phyloP scores from a whole-genome alignment of 2,797 vertebrate species.

The Poeciliopsis gracilis region DNA sequence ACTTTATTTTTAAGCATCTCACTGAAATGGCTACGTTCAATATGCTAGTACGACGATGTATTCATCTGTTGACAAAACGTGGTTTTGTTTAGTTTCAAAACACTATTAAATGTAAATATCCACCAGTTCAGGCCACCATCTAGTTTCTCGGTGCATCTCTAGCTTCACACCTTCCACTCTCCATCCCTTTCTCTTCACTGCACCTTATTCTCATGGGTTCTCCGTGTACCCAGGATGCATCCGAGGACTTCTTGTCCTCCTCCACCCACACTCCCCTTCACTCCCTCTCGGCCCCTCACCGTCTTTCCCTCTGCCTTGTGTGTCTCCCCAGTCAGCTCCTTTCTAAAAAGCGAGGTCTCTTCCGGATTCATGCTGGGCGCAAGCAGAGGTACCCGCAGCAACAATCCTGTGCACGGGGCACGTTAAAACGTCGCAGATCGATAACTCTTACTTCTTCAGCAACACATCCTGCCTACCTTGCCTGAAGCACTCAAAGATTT shows the following conservation, averaged over 20 bases:
- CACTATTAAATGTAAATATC: not conserved
- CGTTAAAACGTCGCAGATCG: constrained; percentile 48
- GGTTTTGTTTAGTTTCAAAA: not conserved
- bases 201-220: constrained; percentile 39
- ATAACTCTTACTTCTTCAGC: constrained; percentile 38
- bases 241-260: constrained; percentile 47
- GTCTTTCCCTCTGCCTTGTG: constrained; percentile 83
- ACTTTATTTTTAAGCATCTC: not conserved
- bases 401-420: constrained; percentile 80
- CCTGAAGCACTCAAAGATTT: constrained; percentile 66
- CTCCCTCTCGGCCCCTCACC: constrained; percentile 72
- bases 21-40: not conserved
- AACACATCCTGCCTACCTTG: constrained; percentile 45
- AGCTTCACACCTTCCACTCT: constrained; percentile 14
- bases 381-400: constrained; percentile 93
- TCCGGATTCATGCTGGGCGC: constrained; percentile 95
- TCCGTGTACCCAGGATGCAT: constrained; percentile 43
- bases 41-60: not conserved
- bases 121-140: not conserved
- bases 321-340: constrained; percentile 88
- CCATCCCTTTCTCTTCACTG: constrained; percentile 13
- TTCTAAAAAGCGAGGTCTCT: constrained; percentile 98
- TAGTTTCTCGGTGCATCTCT: constrained; percentile 1
- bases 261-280: constrained; percentile 36
- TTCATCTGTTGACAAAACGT: not conserved